Base-by-base conservation (phyloP, 2,888 invertebrate genomes). In the Sinopyrophorus schimmeli region DNA sequence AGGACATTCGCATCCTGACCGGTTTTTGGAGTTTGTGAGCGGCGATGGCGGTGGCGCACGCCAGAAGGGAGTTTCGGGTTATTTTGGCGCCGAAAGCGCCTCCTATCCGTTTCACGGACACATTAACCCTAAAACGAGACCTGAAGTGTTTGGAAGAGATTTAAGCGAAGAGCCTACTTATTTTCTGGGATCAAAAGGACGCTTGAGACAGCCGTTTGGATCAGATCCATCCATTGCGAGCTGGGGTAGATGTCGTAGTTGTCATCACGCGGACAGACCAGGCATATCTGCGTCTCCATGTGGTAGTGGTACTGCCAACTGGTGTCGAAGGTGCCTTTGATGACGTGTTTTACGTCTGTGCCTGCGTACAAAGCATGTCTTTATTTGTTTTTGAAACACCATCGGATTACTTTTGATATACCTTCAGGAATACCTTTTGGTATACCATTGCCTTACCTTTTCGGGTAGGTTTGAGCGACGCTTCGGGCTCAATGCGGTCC, bases 21-120 rank as follows among this genome's bases (percentile, higher is more conserved):
- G 91, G 88, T 23, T 74, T 65, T 64, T 79, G 76, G 28, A 83
- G 69, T 28, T 79, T 77, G 54, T 80, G 69, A 0, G 87, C 82
- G 0, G 84, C 89, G 5, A 93, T 64, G 0, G 88, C 84, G 48
- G 86, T 82, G 0, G 86, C 85, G 15, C 81, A 77, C 0, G 86
- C 79, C 0, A 82, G 67, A 5, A 79, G 73, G 5, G 74, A 70
- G 3, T 79, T 69, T 3, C 89, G 78, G 0, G 81, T 77, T 38
- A 89, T 82, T 70, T 93, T 93, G 0, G 78, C 80, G 0, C 93
- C 93, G 66, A 87, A 93, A 0, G 76, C 88, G 5, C 93, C 93
- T 2, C 93, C 93, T 2, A 92, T 58, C 24, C 92, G 81, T 3
- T 82, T 78, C 0, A 89, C 86, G 28, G 76, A 72, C 0, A 92